phyloP scores from a whole-genome alignment of 2,888 invertebrate species.

The Eulithis prunata region DNA sequence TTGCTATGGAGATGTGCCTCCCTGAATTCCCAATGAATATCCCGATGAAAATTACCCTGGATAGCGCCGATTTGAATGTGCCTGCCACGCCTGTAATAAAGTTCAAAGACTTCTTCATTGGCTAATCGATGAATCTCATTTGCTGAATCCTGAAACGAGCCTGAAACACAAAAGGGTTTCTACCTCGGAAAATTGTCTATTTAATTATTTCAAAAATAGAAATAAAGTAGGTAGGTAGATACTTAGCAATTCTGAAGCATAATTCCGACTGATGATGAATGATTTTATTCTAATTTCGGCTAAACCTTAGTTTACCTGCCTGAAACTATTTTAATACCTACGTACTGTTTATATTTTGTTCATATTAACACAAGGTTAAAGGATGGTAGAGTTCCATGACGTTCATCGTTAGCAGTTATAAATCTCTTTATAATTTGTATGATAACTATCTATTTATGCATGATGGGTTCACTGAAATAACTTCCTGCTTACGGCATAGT shows the following conservation, averaged over 20 bases:
- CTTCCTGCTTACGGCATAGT: background rate
- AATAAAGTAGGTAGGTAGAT: no score
- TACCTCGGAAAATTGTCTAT: no score
- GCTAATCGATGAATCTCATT: constrained; percentile 12
- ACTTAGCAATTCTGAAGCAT: no score
- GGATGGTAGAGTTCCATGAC: background rate
- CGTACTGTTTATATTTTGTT: no score
- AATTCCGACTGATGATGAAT: no score
- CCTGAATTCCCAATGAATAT: constrained; percentile 46
- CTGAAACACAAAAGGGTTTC: no score
- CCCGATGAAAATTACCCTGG: constrained; percentile 25
- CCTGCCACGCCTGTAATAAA: constrained; percentile 33
- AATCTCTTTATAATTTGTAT: constrained; percentile 18
- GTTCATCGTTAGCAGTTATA: constrained; percentile 8
- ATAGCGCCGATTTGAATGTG: constrained; percentile 35
- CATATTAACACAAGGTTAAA: background rate
- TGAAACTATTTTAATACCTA: no score
- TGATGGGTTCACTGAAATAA: constrained; percentile 5
- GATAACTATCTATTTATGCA: background rate
- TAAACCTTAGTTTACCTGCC: no score
- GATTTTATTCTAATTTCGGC: no score
- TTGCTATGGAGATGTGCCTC: constrained; percentile 59
- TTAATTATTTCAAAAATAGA: no score
- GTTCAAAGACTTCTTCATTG: constrained; percentile 34
- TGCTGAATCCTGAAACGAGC: no score